Conservation (phyloP, 2,113 vertebrate genomes). For the Alexandromys fortis region DNA sequence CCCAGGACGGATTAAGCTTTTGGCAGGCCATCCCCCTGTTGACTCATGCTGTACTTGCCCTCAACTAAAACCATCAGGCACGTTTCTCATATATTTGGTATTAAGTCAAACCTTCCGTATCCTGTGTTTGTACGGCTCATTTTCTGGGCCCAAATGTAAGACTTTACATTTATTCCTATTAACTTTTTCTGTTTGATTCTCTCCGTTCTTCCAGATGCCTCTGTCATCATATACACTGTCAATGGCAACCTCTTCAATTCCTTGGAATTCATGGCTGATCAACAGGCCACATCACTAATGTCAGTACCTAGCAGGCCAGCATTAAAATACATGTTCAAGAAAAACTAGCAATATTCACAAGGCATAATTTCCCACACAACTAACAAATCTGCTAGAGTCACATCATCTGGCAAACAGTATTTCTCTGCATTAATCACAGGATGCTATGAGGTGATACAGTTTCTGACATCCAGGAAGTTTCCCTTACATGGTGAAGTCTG, state of each 20-base stretch:
- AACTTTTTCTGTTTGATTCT: slow-evolving; percentile 65
- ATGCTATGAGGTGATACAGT: background rate
- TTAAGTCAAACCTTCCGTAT: slow-evolving; percentile 78
- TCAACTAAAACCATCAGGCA: slow-evolving; percentile 77
- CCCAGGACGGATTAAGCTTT: slow-evolving; percentile 62
- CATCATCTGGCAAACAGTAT: background rate
- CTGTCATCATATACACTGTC: background rate
- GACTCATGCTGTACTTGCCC: slow-evolving; percentile 68
- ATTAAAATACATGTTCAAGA: slow-evolving; percentile 45
- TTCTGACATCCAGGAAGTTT: background rate
- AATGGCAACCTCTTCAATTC: slow-evolving; percentile 17
- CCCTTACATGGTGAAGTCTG: background rate
- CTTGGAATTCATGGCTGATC: slow-evolving; percentile 9
- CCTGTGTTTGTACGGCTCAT: slow-evolving; percentile 71
- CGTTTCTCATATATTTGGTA: slow-evolving; percentile 74
- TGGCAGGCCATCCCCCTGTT: slow-evolving; percentile 67
- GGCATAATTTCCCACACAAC: slow-evolving; percentile 35
- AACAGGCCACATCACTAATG: background rate
- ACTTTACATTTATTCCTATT: slow-evolving; percentile 70
- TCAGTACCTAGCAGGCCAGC: background rate
- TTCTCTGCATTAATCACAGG: slow-evolving; percentile 8
- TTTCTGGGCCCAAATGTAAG: slow-evolving; percentile 60
- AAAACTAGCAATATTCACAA: background rate
- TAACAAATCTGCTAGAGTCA: background rate
- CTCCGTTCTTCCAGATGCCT: slow-evolving; percentile 61